Evolutionary conservation across 2,113 vertebrate species (phyloP), one percentile per base, ranked within the genome.

Genomic region (Xenopus borealis): DNA sequence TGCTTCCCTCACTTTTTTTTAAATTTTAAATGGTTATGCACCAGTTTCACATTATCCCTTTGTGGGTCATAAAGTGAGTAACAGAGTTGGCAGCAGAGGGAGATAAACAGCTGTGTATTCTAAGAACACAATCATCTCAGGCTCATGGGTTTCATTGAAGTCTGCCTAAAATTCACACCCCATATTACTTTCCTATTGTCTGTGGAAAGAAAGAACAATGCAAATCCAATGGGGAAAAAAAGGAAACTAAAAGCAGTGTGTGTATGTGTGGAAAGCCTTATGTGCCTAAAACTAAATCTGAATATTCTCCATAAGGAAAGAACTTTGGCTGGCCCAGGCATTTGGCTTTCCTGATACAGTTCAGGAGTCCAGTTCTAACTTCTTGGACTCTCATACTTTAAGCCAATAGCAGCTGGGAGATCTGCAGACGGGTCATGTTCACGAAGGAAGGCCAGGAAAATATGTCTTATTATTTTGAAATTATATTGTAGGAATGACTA

Each of bases 91-190:
- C 87, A 82, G 76, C 4, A 6, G 13, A 10, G 72, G 83, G 86
- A 81, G 81, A 78, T 82, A 81, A 80, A 79, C 87, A 88, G 88
- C 85, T 89, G 86, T 85, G 81, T 79, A 58, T 73, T 81, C 59
- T 3, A 82, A 82, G 76, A 81, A 80, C 79, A 74, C 79, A 80
- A 78, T 63, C 65, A 40, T 18, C 71, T 66, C 40, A 79, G 83
- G 69, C 78, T 81, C 79, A 76, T 69, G 75, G 65, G 57, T 77
- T 81, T 82, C 85, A 79, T 64, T 65, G 82, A 80, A 76, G 78
- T 58, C 82, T 76, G 85, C 81, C 84, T 81, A 73, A 66, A 59
- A 79, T 83, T 80, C 79, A 64, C 66, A 62, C 79, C 76, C 61
- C 13, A 10, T 77, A 71, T 82, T 72, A 62, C 77, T 81, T 73